Conservation (phyloP, 1,140 invertebrate species). For the Planococcus citri region DNA sequence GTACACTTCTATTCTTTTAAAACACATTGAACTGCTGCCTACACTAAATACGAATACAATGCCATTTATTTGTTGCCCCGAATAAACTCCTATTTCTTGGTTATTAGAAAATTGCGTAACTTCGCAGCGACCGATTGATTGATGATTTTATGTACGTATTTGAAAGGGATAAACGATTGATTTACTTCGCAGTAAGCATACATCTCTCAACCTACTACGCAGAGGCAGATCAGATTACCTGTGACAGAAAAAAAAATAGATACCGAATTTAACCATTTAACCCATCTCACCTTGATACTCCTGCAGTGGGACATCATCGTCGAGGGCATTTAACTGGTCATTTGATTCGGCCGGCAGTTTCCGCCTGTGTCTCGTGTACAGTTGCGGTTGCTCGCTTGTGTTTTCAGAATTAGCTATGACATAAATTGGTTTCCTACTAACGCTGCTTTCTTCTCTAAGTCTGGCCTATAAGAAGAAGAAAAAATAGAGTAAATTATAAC, state of each 20-base stretch:
- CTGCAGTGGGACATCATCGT: background rate
- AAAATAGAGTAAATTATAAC: background rate
- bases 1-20: too few relatives aligned
- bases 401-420: background rate
- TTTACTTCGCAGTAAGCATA: background rate
- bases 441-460: background rate
- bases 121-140: background rate
- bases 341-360: background rate
- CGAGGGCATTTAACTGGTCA: background rate
- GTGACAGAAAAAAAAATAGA: too few relatives aligned
- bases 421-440: background rate
- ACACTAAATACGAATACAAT: too few relatives aligned
- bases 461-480: background rate
- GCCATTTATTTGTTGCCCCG: too few relatives aligned
- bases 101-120: background rate
- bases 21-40: too few relatives aligned
- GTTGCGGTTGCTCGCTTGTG: background rate
- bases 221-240: too few relatives aligned
- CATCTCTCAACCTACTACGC: too few relatives aligned
- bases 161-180: background rate
- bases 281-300: constrained; percentile 16
- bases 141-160: background rate
- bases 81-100: too few relatives aligned
- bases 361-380: background rate
- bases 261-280: too few relatives aligned